Conservation (phyloP, 2,797 vertebrate genomes). For the Parambassis ranga region DNA sequence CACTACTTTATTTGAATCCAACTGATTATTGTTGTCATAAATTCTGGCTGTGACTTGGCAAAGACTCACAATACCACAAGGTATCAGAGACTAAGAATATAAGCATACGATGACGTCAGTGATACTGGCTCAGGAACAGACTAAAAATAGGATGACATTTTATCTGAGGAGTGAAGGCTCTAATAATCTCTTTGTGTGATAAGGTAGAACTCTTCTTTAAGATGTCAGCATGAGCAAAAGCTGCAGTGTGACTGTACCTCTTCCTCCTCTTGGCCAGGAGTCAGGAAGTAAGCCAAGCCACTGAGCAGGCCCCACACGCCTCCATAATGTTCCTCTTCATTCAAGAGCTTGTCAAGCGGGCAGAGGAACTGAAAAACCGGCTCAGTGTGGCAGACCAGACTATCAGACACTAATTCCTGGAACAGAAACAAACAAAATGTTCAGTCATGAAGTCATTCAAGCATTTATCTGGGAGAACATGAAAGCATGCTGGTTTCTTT, state of each 20-base stretch:
- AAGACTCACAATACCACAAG: no score
- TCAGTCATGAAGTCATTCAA: neutral
- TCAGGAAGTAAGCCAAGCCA: conserved; percentile 76
- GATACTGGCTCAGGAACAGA: no score
- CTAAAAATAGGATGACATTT: no score
- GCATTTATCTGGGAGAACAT: neutral
- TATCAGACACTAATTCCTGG: conserved; percentile 75
- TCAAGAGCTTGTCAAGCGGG: conserved; percentile 74
- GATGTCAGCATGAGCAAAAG: neutral
- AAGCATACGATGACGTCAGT: no score
- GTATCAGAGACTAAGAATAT: no score
- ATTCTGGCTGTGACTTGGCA: no score
- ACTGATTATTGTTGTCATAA: no score
- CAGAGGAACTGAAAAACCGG: conserved; percentile 82
- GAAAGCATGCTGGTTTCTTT: neutral
- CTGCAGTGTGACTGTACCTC: conserved; percentile 60
- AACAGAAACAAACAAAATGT: neutral
- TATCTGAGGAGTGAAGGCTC: no score
- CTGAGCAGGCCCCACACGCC: conserved; percentile 79
- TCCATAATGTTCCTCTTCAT: conserved; percentile 64
- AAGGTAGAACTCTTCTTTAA: neutral
- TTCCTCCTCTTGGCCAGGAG: conserved; percentile 75
- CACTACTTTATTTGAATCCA: no score
- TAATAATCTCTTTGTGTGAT: accelerated
- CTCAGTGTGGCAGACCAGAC: conserved; percentile 64